Base-by-base conservation (phyloP, 2,888 invertebrate genomes). In the Eupithecia pulchellata region DNA sequence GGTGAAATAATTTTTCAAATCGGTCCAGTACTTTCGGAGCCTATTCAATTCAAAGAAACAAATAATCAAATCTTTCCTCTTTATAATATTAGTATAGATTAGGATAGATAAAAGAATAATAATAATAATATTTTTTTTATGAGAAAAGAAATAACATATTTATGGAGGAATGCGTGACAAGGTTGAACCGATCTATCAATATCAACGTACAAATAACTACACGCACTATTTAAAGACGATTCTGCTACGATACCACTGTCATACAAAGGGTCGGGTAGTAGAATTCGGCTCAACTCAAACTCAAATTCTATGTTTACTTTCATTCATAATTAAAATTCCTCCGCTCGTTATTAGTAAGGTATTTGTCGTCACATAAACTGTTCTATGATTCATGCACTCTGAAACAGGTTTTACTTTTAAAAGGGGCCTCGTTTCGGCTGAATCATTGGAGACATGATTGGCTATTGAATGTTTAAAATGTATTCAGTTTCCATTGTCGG, bases 371-470 rank as follows among this genome's bases (percentile, higher is more conserved):
- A 81, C 81, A 81, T 81, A 77, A 69, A 69, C 47, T 67, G 29
- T 36, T 42, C 65, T 76, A 74, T 78, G 77, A 78, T 71, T 78
- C 78, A 78, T 75, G 71, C 74, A 73, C 60, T 73, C 72, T 71
- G 63, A 66, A 78, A 91, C 91, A 83, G 82, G 91, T 91, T 91
- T 81, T 73, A 79, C 79, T 79, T 84, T 82, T 85, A 84, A 75
- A 78, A 74, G 78, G 79, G 82, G 81, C 83, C 84, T 80, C 83
- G 77, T 77, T 78, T 77, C 61, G 73, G 66, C 77, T 80, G 77
- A 80, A 75, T 79, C 74, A 78, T 79, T 76, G 73, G 67, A 72
- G 61, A 68, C 65, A 66, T 69, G 47, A 66, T 69, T 69, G 60
- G 55, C 32, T 42, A 61, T 47, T 62, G 27, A 34, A 63, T 63